Conservation (phyloP, 2,797 vertebrate genomes). For the Crax fasciolata region DNA sequence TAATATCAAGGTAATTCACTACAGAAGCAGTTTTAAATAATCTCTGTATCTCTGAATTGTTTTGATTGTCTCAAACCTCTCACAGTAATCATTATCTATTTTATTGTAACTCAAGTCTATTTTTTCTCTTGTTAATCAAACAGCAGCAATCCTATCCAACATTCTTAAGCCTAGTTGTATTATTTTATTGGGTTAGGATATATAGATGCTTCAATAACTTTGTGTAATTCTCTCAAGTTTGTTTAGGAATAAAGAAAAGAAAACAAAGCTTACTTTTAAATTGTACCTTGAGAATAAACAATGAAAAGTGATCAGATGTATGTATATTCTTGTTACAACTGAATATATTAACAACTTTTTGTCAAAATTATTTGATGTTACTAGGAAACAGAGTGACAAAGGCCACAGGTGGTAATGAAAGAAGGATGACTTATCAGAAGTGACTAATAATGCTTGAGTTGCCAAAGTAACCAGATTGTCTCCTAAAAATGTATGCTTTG, state of each 20-base stretch:
- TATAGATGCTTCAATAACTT: conserved; percentile 30
- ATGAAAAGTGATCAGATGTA: conserved; percentile 47
- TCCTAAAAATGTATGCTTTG: conserved; percentile 77
- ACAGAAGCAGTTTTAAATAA: background rate
- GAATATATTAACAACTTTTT: conserved; percentile 79
- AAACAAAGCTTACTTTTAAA: conserved; percentile 19
- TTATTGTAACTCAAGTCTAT: conserved; percentile 18
- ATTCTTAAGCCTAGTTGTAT: conserved; percentile 33
- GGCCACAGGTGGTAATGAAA: conserved; percentile 78
- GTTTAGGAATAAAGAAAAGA: conserved; percentile 15
- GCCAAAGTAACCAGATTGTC: conserved; percentile 77
- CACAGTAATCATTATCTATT: background rate
- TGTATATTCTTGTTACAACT: conserved; percentile 50
- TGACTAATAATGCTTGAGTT: conserved; percentile 69
- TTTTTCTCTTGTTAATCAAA: conserved; percentile 17
- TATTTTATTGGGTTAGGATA: conserved; percentile 13
- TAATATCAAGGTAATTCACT: background rate
- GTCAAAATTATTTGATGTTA: conserved; percentile 65
- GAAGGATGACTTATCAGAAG: conserved; percentile 70
- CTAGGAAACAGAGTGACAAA: conserved; percentile 74
- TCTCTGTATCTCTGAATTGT: background rate
- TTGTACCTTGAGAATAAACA: conserved; percentile 36
- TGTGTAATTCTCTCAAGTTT: background rate
- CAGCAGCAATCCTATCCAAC: background rate
- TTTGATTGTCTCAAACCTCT: background rate